phyloP scores from a whole-genome alignment of 2,113 vertebrate species.

The Cebidichthys violaceus region DNA sequence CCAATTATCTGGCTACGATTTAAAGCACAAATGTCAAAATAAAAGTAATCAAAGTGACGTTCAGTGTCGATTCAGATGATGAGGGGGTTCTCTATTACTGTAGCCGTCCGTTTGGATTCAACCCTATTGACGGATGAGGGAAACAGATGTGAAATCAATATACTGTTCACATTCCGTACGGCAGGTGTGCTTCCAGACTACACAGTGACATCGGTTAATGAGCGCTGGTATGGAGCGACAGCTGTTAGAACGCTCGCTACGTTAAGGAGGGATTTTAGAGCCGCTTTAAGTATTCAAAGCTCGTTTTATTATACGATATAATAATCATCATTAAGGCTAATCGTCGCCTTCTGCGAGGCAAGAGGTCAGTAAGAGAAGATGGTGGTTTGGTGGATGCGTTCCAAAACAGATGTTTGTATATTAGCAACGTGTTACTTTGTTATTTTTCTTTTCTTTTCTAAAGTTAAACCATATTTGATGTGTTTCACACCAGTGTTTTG shows the following conservation, averaged over 20 bases:
- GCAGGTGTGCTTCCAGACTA: constrained; percentile 25
- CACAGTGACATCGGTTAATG: constrained; percentile 33
- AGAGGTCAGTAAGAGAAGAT: background rate
- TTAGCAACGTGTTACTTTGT: background rate
- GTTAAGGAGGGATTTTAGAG: background rate
- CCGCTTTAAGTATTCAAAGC: background rate
- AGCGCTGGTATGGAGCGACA: constrained; percentile 17
- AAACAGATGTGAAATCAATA: constrained; percentile 47
- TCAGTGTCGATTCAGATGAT: background rate
- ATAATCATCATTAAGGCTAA: background rate
- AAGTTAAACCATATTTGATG: background rate
- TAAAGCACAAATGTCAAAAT: too few species aligned
- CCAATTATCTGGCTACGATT: background rate
- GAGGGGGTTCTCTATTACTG: background rate
- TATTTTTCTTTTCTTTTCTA: background rate
- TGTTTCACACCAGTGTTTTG: background rate
- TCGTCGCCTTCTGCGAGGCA: background rate
- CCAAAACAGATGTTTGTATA: background rate
- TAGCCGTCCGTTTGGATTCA: constrained; percentile 1
- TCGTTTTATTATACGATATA: background rate
- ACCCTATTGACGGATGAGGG: background rate
- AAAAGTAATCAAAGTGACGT: background rate
- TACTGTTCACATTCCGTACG: constrained; percentile 5
- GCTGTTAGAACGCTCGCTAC: background rate
- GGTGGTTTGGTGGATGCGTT: background rate